Percentiles rank a stretch among this genome's conserved stretches.
phyloP scores from a whole-genome alignment of 92 coral and sea anemone species.

The Epizoanthus stellaris region DNA sequence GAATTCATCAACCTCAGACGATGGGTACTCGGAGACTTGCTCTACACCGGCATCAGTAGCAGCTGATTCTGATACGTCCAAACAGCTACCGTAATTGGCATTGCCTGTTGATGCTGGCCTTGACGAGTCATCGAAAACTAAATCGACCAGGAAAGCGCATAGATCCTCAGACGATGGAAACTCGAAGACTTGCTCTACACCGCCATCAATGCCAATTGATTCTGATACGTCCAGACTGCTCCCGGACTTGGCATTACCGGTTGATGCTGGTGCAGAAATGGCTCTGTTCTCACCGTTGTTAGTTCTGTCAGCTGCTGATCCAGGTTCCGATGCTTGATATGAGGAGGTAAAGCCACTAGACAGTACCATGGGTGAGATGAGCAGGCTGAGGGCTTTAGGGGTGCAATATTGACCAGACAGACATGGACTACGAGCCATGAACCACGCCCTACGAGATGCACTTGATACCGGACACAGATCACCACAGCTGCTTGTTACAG shows the following conservation, averaged over 20 bases:
- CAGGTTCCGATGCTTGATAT: neutral
- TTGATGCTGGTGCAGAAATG: neutral
- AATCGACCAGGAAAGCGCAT: slow-evolving; percentile 71
- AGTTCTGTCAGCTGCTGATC: neutral
- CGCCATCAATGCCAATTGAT: neutral
- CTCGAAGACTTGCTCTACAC: slow-evolving; percentile 40
- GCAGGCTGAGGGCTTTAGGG: slow-evolving; percentile 25
- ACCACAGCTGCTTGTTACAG: neutral
- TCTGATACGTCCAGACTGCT: neutral
- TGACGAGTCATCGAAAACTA: slow-evolving; percentile 27
- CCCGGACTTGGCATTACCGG: neutral
- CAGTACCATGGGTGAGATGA: slow-evolving; percentile 61
- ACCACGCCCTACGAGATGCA: neutral
- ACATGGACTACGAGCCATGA: neutral
- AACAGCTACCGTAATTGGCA: neutral
- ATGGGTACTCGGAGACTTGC: slow-evolving; percentile 58
- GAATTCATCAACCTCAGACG: slow-evolving; percentile 60
- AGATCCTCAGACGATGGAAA: slow-evolving; percentile 74
- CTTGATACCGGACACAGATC: neutral
- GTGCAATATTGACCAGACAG: neutral
- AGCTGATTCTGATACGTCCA: neutral
- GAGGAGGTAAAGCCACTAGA: slow-evolving; percentile 41
- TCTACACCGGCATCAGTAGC: slow-evolving; percentile 7
- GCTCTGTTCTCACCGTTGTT: neutral
- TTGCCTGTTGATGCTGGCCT: neutral